Conservation (phyloP, 2,888 invertebrate species). For the Cantharis rufa region DNA sequence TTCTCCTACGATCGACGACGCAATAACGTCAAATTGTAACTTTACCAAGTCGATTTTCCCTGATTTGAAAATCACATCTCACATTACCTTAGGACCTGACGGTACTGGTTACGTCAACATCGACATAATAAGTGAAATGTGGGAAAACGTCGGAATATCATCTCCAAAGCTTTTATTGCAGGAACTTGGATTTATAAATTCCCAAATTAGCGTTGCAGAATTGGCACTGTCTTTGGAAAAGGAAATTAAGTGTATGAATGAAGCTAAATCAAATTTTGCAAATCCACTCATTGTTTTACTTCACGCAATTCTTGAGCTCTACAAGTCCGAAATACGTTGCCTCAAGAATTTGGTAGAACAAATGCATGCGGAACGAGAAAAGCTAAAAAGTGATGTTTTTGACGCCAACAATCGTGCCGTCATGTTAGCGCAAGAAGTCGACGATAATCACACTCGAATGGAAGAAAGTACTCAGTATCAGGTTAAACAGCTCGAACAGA, state of each 20-base stretch:
- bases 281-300: conserved; percentile 60
- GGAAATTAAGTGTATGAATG: conserved; percentile 57
- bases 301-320: conserved; percentile 68
- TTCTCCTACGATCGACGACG: conserved; percentile 14
- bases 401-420: conserved; percentile 84
- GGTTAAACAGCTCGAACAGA: conserved; percentile 72
- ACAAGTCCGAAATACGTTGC: conserved; percentile 68
- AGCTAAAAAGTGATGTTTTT: conserved; percentile 75
- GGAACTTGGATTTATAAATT: conserved; percentile 68
- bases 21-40: conserved; percentile 25
- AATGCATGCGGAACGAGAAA: conserved; percentile 76
- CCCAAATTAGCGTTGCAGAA: conserved; percentile 64
- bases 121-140: conserved; percentile 69
- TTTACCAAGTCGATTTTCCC: conserved; percentile 49
- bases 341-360: conserved; percentile 67
- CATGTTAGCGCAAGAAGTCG: conserved; percentile 85
- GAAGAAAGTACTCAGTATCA: conserved; percentile 76
- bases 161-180: conserved; percentile 67
- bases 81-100: conserved; percentile 50
- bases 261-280: conserved; percentile 45
- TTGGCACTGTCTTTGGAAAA: conserved; percentile 72
- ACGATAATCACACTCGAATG: conserved; percentile 83
- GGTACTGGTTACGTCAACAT: conserved; percentile 51
- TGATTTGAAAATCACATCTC: conserved; percentile 50
- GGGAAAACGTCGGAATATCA: conserved; percentile 72